Evolutionary conservation across 2,797 vertebrate species (phyloP), one percentile per base, ranked within the genome.

Genomic region (Apogon hyalosoma): DNA sequence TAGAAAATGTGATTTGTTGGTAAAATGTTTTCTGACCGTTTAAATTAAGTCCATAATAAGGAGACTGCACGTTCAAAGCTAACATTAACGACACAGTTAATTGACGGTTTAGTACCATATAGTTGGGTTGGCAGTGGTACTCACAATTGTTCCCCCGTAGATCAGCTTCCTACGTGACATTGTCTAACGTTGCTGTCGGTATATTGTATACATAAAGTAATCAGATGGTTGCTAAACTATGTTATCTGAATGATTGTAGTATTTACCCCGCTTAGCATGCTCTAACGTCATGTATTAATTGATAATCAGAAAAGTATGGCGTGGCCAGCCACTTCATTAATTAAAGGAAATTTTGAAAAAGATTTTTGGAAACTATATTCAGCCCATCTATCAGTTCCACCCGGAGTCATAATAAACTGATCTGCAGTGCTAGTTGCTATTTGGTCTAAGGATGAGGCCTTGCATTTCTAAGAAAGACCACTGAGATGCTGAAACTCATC

Each of bases 391-490:
- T 68, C 16, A 41, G 3, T 6, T 13, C 28, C 21, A 41, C 14
- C n/a, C 40, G 2, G n/a, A 51, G 41, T 71, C 46, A 79, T 63
- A 75, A 73, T 57, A 16, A 73, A 52, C 68, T 67, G 31, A 24
- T 40, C 45, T 39, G 53, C 19, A 16, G 33, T 33, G 19, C 8
- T 49, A 56, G 65, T 62, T 58, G 31, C 51, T 53, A 6, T 19
- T n/a, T 38, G 41, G 60, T 43, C 33, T 2, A 8, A 36, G 21
- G 11, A 19, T 16, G 2, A 73, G 86, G 86, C 87, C 89, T 77
- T 62, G 63, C 53, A 55, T 68, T 28, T 77, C 41, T 38, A 50
- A 33, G 41, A 51, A 67, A 69, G 79, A 87, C 82, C 31, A 66
- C 2, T 53, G 48, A 73, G 47, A 65, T 66, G 28, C 42, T 61